Conservation (phyloP, 2,797 vertebrate genomes). For the Florisuga fusca region DNA sequence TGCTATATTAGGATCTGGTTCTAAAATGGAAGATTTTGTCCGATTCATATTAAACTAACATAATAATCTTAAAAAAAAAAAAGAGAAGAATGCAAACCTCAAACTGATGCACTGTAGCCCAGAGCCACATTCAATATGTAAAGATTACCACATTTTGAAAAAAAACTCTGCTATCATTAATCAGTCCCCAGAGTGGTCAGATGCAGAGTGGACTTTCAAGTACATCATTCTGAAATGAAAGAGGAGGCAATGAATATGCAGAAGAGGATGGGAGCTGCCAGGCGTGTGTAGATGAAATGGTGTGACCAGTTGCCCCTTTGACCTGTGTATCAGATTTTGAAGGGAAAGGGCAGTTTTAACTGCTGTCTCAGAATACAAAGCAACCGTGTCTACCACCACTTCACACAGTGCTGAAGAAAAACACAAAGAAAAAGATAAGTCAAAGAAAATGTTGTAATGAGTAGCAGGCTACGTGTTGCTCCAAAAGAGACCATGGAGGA, state of each 20-base stretch:
- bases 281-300: neutral
- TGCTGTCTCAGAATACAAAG: constrained; percentile 62
- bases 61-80: neutral
- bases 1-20: constrained; percentile 26
- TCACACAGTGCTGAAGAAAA: constrained; percentile 47
- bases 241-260: constrained; percentile 47
- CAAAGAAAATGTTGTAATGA: constrained; percentile 2
- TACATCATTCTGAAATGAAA: constrained; percentile 47
- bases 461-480: neutral
- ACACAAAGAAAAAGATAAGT: neutral
- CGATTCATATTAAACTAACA: neutral
- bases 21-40: neutral
- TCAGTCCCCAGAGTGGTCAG: constrained; percentile 42
- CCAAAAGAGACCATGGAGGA: neutral
- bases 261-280: constrained; percentile 56
- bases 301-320: neutral
- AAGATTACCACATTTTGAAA: constrained; percentile 49
- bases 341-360: constrained; percentile 44
- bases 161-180: constrained; percentile 20
- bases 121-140: neutral
- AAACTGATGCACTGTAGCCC: neutral
- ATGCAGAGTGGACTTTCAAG: constrained; percentile 55
- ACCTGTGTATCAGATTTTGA: constrained; percentile 50
- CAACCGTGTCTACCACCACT: constrained; percentile 4
- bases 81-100: neutral